Percentiles rank a stretch among this genome's conserved stretches.
Conservation (phyloP, 2,797 vertebrate genomes). For the Brachymystax lenok region DNA sequence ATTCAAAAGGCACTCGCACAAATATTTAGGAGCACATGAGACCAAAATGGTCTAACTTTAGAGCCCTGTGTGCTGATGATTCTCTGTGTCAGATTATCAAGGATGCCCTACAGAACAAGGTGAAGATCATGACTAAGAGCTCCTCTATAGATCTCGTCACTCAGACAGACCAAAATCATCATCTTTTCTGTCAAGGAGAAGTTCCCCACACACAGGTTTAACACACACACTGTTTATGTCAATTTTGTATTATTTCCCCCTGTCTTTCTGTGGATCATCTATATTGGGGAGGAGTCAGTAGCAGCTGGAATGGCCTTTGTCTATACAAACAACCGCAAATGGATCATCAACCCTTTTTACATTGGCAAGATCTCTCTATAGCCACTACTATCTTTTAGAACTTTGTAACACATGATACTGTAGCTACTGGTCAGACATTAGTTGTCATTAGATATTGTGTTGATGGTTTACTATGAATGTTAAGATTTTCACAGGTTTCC, state of each 20-base stretch:
- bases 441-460: too few relatives aligned
- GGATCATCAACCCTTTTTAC: slow-evolving; percentile 98
- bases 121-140: slow-evolving; percentile 87
- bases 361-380: slow-evolving; percentile 74
- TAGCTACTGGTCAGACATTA: too few relatives aligned
- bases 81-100: slow-evolving; percentile 76
- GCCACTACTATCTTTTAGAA: not conserved
- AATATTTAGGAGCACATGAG: too few relatives aligned
- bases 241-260: not conserved
- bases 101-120: slow-evolving; percentile 84
- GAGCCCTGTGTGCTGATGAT: too few relatives aligned
- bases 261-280: slow-evolving; percentile 71
- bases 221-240: not conserved
- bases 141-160: slow-evolving; percentile 94
- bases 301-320: slow-evolving; percentile 82
- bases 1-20: too few relatives aligned
- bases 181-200: slow-evolving; percentile 83
- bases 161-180: slow-evolving; percentile 90
- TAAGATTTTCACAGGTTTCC: slow-evolving; percentile 77
- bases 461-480: too few relatives aligned
- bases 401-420: too few relatives aligned
- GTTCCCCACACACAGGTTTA: slow-evolving; percentile 87
- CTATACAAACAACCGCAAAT: slow-evolving; percentile 88
- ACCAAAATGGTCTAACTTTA: too few relatives aligned
- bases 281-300: slow-evolving; percentile 96